Percentiles rank a stretch among this genome's conserved stretches.
phyloP scores from a whole-genome alignment of 2,888 invertebrate genomes.

The Plebejus anna region DNA sequence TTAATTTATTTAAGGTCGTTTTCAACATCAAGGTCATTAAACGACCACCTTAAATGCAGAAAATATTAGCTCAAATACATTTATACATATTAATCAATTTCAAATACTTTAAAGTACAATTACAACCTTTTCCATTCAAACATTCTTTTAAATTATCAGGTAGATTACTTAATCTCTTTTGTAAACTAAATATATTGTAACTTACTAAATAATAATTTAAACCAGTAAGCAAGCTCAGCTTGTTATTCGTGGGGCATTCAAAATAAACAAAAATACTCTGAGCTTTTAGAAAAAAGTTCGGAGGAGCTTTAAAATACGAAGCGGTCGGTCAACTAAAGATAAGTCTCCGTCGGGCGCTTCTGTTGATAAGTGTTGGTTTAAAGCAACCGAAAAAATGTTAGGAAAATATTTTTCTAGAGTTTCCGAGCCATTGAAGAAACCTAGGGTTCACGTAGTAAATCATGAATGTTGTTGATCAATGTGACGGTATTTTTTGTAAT shows the following conservation, averaged over 20 bases:
- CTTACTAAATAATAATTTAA: not conserved
- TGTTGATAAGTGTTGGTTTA: slow-evolving; percentile 12
- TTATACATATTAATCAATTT: too few species aligned
- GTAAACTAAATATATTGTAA: too few species aligned
- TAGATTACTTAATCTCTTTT: too few species aligned
- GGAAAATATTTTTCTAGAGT: not conserved
- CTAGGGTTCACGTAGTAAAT: not conserved
- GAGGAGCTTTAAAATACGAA: slow-evolving; percentile 7
- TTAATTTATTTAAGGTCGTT: too few species aligned
- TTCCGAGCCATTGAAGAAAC: not conserved
- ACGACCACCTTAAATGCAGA: too few species aligned
- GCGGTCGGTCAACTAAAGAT: slow-evolving; percentile 16
- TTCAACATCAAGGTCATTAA: too few species aligned
- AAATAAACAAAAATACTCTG: not conserved
- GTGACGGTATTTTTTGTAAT: not conserved
- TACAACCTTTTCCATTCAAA: too few species aligned
- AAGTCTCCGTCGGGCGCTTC: not conserved
- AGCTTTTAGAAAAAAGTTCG: not conserved
- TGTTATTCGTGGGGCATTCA: not conserved
- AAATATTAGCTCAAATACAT: too few species aligned
- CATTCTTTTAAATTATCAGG: too few species aligned
- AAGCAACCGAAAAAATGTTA: not conserved
- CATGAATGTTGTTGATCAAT: not conserved
- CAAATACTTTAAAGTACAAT: too few species aligned
- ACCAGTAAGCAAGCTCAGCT: not conserved